Evolutionary conservation across 1,140 invertebrate species (phyloP).

Genomic region (Formica selysi): DNA sequence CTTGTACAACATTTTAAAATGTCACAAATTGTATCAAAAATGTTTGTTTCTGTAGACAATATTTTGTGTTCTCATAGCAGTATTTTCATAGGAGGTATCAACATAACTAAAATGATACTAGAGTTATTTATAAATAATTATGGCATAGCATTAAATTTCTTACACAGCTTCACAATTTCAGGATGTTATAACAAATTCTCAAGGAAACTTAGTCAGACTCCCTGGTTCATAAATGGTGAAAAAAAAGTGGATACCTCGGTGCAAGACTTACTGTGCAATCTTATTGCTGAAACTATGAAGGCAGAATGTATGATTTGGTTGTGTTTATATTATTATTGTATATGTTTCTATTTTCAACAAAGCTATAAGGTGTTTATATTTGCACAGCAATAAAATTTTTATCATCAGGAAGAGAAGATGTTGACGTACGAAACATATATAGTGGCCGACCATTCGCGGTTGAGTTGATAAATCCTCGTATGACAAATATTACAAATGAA

Average conservation of each 20-base stretch:
- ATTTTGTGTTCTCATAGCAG: constrained; percentile 86
- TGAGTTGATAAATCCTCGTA: constrained; percentile 91
- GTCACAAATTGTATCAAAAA: constrained; percentile 84
- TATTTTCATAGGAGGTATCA: constrained; percentile 88
- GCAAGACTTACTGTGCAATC: constrained; percentile 94
- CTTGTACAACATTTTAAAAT: constrained; percentile 85
- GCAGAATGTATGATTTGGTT: constrained; percentile 85
- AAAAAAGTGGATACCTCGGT: constrained; percentile 94
- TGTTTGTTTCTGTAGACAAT: constrained; percentile 81
- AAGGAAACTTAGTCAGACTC: constrained; percentile 95
- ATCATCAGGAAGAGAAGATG: constrained; percentile 97
- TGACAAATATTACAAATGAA: constrained; percentile 86
- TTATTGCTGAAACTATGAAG: constrained; percentile 87
- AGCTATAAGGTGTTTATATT: constrained; percentile 4
- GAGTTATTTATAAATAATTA: constrained; percentile 6
- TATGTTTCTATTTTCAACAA: constrained; percentile 3
- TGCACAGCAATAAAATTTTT: constrained; percentile 90
- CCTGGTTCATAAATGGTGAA: constrained; percentile 95
- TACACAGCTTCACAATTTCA: constrained; percentile 76
- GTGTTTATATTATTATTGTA: constrained; percentile 12
- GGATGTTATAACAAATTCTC: constrained; percentile 96
- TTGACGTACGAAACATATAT: constrained; percentile 96
- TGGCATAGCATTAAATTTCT: background rate
- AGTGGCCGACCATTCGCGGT: constrained; percentile 94
- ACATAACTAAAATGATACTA: background rate